Conservation (phyloP, 2,113 vertebrate species). For the Phalacrocorax brasilianus region DNA sequence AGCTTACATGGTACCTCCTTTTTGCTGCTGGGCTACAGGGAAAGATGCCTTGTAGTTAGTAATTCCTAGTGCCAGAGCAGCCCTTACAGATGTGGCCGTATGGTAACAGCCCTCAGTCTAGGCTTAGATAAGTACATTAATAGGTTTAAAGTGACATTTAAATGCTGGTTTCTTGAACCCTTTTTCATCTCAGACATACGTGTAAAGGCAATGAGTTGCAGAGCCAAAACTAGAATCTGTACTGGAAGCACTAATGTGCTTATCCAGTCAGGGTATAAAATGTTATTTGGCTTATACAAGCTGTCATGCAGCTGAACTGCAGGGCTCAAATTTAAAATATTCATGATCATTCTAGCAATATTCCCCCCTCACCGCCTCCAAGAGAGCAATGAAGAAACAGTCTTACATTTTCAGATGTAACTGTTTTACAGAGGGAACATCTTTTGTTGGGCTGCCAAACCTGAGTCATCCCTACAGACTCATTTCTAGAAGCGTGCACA, state of each 20-base stretch:
- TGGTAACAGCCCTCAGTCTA: neutral
- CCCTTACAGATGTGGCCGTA: neutral
- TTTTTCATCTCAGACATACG: neutral
- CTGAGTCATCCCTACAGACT: slow-evolving; percentile 59
- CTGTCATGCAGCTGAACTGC: slow-evolving; percentile 18
- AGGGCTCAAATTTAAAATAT: slow-evolving; percentile 49
- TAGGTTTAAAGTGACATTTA: neutral
- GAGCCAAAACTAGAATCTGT: neutral
- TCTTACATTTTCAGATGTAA: slow-evolving; percentile 42
- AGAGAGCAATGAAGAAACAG: slow-evolving; percentile 1
- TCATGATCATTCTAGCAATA: slow-evolving; percentile 10
- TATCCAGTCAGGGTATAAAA: slow-evolving; percentile 7
- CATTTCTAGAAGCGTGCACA: neutral
- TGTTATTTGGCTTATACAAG: neutral
- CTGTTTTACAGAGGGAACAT: slow-evolving; percentile 50
- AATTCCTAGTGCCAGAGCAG: neutral
- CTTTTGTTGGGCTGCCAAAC: slow-evolving; percentile 55
- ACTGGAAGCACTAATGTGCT: slow-evolving; percentile 7
- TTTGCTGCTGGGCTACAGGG: neutral
- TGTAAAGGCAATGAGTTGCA: neutral
- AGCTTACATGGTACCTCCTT: neutral
- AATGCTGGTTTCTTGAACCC: neutral
- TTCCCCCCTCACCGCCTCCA: neutral
- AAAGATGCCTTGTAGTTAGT: neutral
- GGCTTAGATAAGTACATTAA: neutral